Conservation (phyloP, 1,140 invertebrate species). For the Drosophila tropicalis region DNA sequence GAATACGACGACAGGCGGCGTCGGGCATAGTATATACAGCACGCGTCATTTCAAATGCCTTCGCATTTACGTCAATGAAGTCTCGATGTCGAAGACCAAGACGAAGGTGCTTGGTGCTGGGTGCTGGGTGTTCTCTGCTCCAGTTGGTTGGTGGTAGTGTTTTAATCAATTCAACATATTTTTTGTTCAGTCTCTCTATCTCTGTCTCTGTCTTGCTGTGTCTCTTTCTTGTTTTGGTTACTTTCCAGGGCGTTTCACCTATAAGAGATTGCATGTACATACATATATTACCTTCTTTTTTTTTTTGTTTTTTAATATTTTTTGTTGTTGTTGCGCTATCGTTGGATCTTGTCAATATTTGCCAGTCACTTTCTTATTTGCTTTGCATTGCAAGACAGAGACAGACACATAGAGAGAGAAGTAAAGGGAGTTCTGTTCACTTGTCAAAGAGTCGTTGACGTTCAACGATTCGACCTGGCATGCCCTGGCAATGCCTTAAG, state of each 20-base stretch:
- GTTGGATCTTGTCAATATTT: constrained; percentile 73
- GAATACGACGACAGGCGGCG: constrained; percentile 32
- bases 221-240: neutral
- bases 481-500: neutral
- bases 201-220: too few relatives aligned
- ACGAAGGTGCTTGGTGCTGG: too few relatives aligned
- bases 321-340: constrained; percentile 45
- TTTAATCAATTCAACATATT: constrained; percentile 32
- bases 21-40: constrained; percentile 36
- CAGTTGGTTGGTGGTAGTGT: constrained; percentile 31
- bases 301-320: constrained; percentile 1
- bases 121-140: neutral
- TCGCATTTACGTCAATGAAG: constrained; percentile 66
- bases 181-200: neutral
- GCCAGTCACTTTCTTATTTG: constrained; percentile 63
- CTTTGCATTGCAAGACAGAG: constrained; percentile 54
- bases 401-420: neutral
- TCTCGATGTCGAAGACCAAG: constrained; percentile 10
- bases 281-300: constrained; percentile 3
- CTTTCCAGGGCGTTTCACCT: constrained; percentile 24
- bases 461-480: constrained; percentile 24
- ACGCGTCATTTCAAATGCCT: constrained; percentile 72
- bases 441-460: constrained; percentile 72
- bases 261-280: constrained; percentile 8
- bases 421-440: constrained; percentile 42